Base-by-base conservation (phyloP, 2,888 invertebrate genomes). In the Himalopsyche kuldschensis region DNA sequence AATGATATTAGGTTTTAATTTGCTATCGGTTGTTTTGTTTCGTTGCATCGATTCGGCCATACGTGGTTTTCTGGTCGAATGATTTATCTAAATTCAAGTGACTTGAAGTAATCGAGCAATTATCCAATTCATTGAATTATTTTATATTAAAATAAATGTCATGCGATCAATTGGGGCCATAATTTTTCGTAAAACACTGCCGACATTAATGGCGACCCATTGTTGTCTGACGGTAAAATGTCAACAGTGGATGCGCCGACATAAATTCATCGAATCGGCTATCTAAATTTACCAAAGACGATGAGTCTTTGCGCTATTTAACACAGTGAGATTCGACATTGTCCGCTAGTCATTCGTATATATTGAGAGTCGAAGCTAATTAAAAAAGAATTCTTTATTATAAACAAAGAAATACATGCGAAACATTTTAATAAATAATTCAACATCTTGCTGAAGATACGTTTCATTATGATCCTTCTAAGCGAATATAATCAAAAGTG, bases 91-190 rank as follows among this genome's bases (percentile, higher is more conserved):
- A 82, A 83, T 85, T 85, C 81, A 35, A 80, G 20, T 41, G 47
- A 63, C 41, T 48, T 69, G 63, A 80, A 79, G 85, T 84, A 84
- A 85, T 82, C 85, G 85, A 79, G 84, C 85, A 86, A 86, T 86
- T 86, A 86, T 86, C 86, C 86, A 86, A 86, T 86, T 86, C 85
- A 85, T 77, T 77, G 86, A 85, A 86, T 84, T 84, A 86, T 86
- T 85, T 86, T 86, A 85, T 85, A 86, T 86, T 86, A 86, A 86
- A 86, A 86, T 86, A 86, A 86, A 86, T 85, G 86, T 86, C 84
- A 85, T 82, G 84, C 78, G 48, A 48, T 78, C 86, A 85, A 86
- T 86, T 86, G 86, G 84, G 83, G 84, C 82, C 80, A 84, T 86
- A 86, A 82, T 84, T 86, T 85, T 75, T 69, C 84, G 78, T 81